phyloP scores from a whole-genome alignment of 1,140 invertebrate species.

The Triops cancriformis region DNA sequence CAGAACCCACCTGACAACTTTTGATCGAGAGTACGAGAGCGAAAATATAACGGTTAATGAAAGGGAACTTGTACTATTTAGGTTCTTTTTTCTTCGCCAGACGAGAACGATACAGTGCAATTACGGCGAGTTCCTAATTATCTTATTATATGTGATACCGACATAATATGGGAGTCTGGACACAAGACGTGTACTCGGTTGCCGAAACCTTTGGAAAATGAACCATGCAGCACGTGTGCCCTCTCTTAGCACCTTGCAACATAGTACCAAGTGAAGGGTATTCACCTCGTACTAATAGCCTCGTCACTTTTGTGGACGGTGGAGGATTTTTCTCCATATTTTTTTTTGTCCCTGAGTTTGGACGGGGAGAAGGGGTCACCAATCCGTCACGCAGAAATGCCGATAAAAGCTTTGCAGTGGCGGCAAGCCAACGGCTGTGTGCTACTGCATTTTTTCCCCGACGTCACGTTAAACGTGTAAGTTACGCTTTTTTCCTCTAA shows the following conservation, averaged over 20 bases:
- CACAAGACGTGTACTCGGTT: too few relatives aligned
- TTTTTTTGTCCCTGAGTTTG: background rate
- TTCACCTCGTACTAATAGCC: background rate
- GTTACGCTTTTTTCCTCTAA: background rate
- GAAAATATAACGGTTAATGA: too few relatives aligned
- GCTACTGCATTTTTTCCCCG: background rate
- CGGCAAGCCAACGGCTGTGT: conserved; percentile 3
- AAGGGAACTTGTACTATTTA: too few relatives aligned
- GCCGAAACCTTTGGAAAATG: too few relatives aligned
- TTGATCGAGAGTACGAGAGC: too few relatives aligned
- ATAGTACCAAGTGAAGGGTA: background rate
- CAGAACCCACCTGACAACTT: too few relatives aligned
- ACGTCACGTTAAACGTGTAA: conserved; percentile 4
- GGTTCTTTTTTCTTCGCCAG: too few relatives aligned
- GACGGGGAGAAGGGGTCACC: background rate
- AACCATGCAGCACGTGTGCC: too few relatives aligned
- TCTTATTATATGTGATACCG: too few relatives aligned
- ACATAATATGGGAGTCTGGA: too few relatives aligned
- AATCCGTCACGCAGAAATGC: background rate
- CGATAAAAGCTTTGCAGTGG: conserved; percentile 13
- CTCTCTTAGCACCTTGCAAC: background rate
- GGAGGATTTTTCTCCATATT: background rate
- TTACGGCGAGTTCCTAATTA: too few relatives aligned
- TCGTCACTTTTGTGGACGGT: background rate
- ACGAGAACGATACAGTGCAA: too few relatives aligned